A percentile compares a stretch with the other conserved stretches of the same genome.
Evolutionary conservation across 2,797 vertebrate species (phyloP).

Genomic region (Hephaestus fuliginosus): DNA sequence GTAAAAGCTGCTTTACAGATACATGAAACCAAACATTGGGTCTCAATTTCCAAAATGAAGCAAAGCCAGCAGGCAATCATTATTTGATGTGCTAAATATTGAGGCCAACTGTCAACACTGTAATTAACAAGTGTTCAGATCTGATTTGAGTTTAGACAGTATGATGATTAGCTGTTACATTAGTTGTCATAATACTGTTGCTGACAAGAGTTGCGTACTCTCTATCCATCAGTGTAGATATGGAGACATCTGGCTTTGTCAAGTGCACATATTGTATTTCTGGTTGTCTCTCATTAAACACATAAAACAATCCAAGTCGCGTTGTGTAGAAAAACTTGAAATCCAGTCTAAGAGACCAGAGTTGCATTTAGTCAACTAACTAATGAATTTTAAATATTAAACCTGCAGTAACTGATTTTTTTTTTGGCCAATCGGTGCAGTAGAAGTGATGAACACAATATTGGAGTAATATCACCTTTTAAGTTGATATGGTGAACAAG

Average conservation of each 20-base stretch:
- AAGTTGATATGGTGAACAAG: background rate
- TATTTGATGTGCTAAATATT: constrained; percentile 32
- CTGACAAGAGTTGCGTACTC: constrained; percentile 18
- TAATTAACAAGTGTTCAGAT: constrained; percentile 33
- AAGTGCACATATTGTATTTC: background rate
- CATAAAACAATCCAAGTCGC: background rate
- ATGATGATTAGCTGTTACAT: constrained; percentile 29
- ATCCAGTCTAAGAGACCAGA: background rate
- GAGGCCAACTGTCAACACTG: constrained; percentile 23
- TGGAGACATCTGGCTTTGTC: background rate
- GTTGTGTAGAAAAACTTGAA: background rate
- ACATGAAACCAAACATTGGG: background rate
- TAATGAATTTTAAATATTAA: background rate
- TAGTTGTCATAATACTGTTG: constrained; percentile 17
- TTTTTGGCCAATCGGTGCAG: background rate
- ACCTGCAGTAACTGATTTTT: background rate
- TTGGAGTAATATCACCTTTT: background rate
- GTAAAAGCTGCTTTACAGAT: background rate
- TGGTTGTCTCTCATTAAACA: background rate
- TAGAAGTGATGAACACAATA: background rate
- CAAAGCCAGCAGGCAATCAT: constrained; percentile 22
- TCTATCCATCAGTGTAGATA: constrained; percentile 1
- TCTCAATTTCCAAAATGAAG: constrained; percentile 24
- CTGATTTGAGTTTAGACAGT: constrained; percentile 22
- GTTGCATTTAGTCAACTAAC: background rate